Evolutionary conservation across 2,888 invertebrate genomes (phyloP).

Genomic region (Hofmannophila pseudospretella): DNA sequence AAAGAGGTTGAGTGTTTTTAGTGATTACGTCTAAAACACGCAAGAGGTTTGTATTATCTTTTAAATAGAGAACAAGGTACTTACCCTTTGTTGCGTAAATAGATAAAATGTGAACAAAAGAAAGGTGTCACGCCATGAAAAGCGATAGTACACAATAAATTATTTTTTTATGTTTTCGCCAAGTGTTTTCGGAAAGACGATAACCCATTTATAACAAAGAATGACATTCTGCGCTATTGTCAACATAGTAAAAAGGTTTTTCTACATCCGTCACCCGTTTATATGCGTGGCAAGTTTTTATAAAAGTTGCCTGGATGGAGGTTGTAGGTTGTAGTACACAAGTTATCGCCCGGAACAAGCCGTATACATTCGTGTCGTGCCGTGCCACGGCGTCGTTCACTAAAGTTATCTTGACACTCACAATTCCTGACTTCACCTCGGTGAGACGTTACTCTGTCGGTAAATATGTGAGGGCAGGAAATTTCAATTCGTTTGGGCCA

Average conservation of each 20-base stretch:
- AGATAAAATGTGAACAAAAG: conserved; percentile 1
- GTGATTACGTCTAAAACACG: too few relatives aligned
- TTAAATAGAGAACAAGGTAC: too few relatives aligned
- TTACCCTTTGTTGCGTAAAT: conserved; percentile 1
- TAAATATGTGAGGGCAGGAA: background rate
- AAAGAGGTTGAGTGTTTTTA: too few relatives aligned
- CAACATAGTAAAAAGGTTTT: background rate
- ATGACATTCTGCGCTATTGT: conserved; percentile 1
- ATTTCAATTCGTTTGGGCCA: background rate
- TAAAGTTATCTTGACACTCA: conserved; percentile 7
- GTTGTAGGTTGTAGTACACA: conserved; percentile 7
- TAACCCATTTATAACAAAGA: conserved; percentile 8
- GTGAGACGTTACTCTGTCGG: conserved; percentile 3
- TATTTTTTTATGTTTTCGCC: conserved; percentile 6
- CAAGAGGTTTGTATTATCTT: too few relatives aligned
- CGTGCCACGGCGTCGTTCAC: conserved; percentile 4
- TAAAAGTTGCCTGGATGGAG: conserved; percentile 1
- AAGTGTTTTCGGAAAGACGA: conserved; percentile 9
- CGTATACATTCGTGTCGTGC: conserved; percentile 7
- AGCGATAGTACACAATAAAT: conserved; percentile 3
- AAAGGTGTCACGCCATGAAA: background rate
- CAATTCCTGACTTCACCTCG: conserved; percentile 1
- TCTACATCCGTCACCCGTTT: conserved; percentile 7
- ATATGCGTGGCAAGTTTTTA: conserved; percentile 6
- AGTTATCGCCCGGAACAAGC: conserved; percentile 9